Conservation (phyloP, 2,797 vertebrate species). For the Salarias fasciatus region DNA sequence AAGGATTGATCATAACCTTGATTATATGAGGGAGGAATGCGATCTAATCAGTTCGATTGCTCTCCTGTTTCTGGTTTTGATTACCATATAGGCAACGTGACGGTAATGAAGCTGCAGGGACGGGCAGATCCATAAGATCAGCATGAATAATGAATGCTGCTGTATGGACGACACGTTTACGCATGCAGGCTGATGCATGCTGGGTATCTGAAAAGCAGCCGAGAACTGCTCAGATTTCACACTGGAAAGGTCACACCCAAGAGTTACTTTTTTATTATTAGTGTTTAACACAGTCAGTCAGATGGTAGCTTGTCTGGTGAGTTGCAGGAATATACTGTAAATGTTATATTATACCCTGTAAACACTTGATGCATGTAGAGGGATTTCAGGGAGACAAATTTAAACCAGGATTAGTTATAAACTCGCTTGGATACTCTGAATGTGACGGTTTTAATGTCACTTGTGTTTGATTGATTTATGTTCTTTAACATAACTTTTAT, state of each 20-base stretch:
- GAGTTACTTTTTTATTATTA: conserved; percentile 18
- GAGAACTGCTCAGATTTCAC: conserved; percentile 51
- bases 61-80: conserved; percentile 51
- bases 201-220: conserved; percentile 51
- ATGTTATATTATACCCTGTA: too few relatives aligned
- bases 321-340: too few relatives aligned
- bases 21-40: conserved; percentile 38
- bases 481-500: too few relatives aligned
- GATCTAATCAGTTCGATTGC: conserved; percentile 18
- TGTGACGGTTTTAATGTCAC: too few relatives aligned
- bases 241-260: conserved; percentile 52
- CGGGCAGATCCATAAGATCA: conserved; percentile 37
- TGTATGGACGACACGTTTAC: conserved; percentile 28
- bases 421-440: too few relatives aligned
- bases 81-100: conserved; percentile 35
- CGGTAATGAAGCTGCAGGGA: conserved; percentile 28
- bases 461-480: too few relatives aligned
- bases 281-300: too few relatives aligned
- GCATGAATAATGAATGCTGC: conserved; percentile 60
- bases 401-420: too few relatives aligned
- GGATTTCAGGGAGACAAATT: too few relatives aligned
- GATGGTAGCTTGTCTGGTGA: too few relatives aligned
- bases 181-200: conserved; percentile 25
- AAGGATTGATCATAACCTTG: conserved; percentile 28
- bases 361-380: too few relatives aligned